phyloP scores from a whole-genome alignment of 2,113 vertebrate genomes.

The Oryzias curvinotus region DNA sequence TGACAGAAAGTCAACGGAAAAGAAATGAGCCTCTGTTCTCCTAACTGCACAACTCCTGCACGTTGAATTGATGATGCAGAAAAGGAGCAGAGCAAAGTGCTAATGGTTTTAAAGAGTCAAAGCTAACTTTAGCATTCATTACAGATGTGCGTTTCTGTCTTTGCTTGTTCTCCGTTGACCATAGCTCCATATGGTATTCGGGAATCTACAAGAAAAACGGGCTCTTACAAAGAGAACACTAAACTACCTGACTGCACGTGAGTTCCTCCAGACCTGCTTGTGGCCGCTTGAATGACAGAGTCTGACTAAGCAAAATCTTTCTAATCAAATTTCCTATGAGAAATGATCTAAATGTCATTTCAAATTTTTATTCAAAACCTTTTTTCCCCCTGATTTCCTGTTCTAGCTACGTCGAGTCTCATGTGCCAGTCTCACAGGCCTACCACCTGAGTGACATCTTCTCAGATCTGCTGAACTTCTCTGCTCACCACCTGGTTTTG shows the following conservation, averaged over 20 bases:
- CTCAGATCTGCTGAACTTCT: slow-evolving; percentile 91
- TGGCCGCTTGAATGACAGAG: too few relatives aligned
- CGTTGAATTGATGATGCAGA: too few relatives aligned
- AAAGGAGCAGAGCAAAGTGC: too few relatives aligned
- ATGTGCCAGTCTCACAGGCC: slow-evolving; percentile 86
- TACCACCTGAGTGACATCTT: slow-evolving; percentile 98
- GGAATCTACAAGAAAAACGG: slow-evolving; percentile 92
- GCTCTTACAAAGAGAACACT: slow-evolving; percentile 85
- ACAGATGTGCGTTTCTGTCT: neutral
- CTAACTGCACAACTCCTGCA: too few relatives aligned
- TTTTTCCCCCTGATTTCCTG: slow-evolving; percentile 3
- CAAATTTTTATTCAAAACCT: neutral
- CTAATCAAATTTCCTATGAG: too few relatives aligned
- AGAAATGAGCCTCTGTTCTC: too few relatives aligned
- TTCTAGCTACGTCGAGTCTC: slow-evolving; percentile 83
- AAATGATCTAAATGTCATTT: neutral
- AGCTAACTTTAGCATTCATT: neutral
- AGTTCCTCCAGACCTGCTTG: slow-evolving; percentile 36
- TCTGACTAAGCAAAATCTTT: too few relatives aligned
- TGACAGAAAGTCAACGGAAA: too few relatives aligned
- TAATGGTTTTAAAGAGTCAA: too few relatives aligned
- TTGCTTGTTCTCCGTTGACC: neutral
- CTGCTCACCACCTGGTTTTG: slow-evolving; percentile 85
- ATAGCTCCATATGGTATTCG: slow-evolving; percentile 95
- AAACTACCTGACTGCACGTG: slow-evolving; percentile 85